Percentiles rank a stretch among this genome's conserved stretches.
Conservation (phyloP, 1,140 invertebrate species). For the Drosophila kurseongensis region DNA sequence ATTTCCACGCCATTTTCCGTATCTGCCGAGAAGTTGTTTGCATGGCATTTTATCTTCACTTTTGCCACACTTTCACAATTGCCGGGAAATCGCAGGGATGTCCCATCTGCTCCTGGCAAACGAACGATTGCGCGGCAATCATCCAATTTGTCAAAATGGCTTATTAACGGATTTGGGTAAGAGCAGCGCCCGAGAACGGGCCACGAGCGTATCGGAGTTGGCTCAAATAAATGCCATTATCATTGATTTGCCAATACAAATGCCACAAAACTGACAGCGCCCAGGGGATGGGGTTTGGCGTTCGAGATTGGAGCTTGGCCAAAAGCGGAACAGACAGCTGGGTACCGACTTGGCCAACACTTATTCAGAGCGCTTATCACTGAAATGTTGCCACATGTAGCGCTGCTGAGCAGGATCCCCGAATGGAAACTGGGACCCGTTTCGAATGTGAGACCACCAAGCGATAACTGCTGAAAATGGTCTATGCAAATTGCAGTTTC, state of each 20-base stretch:
- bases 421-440: slow-evolving; percentile 52
- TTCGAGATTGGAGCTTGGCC: slow-evolving; percentile 13
- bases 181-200: slow-evolving; percentile 57
- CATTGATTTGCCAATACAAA: slow-evolving; percentile 63
- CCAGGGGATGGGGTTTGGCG: slow-evolving; percentile 31
- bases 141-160: slow-evolving; percentile 81
- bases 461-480: slow-evolving; percentile 24
- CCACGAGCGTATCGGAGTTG: slow-evolving; percentile 24
- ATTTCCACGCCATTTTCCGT: slow-evolving; percentile 7
- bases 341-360: slow-evolving; percentile 26
- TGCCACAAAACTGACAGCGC: slow-evolving; percentile 34
- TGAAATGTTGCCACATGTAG: slow-evolving; percentile 49
- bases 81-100: background rate
- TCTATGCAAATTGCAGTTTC: slow-evolving; percentile 22
- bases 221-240: slow-evolving; percentile 63
- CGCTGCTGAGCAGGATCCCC: slow-evolving; percentile 8
- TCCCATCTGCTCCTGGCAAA: slow-evolving; percentile 37
- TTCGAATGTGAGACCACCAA: slow-evolving; percentile 50
- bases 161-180: slow-evolving; percentile 76
- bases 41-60: slow-evolving; percentile 52
- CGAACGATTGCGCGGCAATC: slow-evolving; percentile 55
- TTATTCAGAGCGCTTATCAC: slow-evolving; percentile 61
- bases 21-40: slow-evolving; percentile 10
- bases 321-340: slow-evolving; percentile 53
- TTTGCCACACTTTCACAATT: slow-evolving; percentile 48